Conservation (phyloP, 2,113 vertebrate genomes). For the Garra rufa region DNA sequence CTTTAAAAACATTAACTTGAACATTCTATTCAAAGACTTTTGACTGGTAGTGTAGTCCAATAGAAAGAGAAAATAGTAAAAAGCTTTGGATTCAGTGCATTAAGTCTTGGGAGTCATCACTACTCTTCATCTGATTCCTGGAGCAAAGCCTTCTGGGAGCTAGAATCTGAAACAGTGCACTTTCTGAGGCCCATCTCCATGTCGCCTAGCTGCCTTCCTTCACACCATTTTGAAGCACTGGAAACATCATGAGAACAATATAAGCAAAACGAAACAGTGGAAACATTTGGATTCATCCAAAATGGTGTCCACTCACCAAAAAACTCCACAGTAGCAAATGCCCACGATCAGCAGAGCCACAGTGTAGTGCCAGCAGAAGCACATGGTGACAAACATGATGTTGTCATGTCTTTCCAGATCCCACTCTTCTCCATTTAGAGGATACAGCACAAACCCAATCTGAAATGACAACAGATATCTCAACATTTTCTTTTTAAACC, state of each 20-base stretch:
- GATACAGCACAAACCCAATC: conserved; percentile 93
- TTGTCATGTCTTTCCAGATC: conserved; percentile 78
- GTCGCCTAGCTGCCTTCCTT: conserved; percentile 39
- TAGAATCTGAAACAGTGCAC: conserved; percentile 45
- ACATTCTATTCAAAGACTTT: no score
- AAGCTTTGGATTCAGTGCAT: not conserved
- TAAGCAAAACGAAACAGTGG: not conserved
- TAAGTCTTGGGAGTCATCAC: not conserved
- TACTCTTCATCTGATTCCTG: conserved; percentile 80
- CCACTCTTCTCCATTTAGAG: conserved; percentile 81
- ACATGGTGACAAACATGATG: conserved; percentile 96
- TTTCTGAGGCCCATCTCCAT: conserved; percentile 73
- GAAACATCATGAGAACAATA: not conserved
- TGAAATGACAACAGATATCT: conserved; percentile 59
- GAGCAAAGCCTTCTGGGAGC: conserved; percentile 76
- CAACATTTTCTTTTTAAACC: not conserved
- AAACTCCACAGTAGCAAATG: conserved; percentile 70
- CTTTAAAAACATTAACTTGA: no score
- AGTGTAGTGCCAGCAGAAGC: conserved; percentile 94
- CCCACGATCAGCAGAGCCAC: conserved; percentile 73
- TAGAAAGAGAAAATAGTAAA: not conserved
- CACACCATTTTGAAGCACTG: conserved; percentile 61
- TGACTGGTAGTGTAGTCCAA: not conserved
- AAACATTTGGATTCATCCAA: not conserved
- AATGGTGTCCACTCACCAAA: conserved; percentile 75